Base-by-base conservation (phyloP, 2,797 vertebrate genomes). In the Aplochiton taeniatus region DNA sequence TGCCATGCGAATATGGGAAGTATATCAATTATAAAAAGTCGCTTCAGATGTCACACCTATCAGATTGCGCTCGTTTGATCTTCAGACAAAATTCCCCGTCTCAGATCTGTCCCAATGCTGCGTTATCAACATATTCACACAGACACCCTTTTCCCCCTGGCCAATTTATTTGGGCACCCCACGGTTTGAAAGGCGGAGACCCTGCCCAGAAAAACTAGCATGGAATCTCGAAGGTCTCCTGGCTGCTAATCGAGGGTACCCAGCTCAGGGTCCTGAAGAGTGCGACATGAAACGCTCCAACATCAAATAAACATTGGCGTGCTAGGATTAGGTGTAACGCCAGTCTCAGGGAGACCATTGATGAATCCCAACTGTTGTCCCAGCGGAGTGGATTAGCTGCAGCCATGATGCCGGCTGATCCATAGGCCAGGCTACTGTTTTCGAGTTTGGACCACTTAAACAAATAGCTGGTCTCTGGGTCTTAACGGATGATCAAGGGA, bases 261-360 rank as follows among this genome's bases (percentile, higher is more conserved):
- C 50, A 54, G 59, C 74, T 73, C 61, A 74, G 73, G 72, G 76
- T 74, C 71, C 76, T 78, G 73, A 80, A 19, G 18, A 61, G 56
- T 52, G 57, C 74, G 80, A 65, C 41, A 44, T 14, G 13, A 76
- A 80, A 85, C 76, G 70, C 72, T 70, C 66, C 41, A 62, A 73
- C 69, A 82, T 76, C 75, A 82, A 83, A 83, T 80, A 80, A 84
- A 70, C 68, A 70, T 65, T 69, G 61, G 74, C 44, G 62, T 74
- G 68, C 77, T 72, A 72, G 13, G 53, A 31, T 31, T 31, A 3
- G 31, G 3, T 31, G 31, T 31, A 31, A 2, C 31, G 2, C 6
- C 31, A 31, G 31, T 31, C 31, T 31, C 31, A 31, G 31, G 6
- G 31, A 6, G 31, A 31, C 31, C 31, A 31, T 31, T 31, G 31